These are phyloP conservation scores for Epizoanthus illoricatus DNA, from an alignment of 92 coral and sea anemone genomes.

Conservation along the genomic window DNA sequence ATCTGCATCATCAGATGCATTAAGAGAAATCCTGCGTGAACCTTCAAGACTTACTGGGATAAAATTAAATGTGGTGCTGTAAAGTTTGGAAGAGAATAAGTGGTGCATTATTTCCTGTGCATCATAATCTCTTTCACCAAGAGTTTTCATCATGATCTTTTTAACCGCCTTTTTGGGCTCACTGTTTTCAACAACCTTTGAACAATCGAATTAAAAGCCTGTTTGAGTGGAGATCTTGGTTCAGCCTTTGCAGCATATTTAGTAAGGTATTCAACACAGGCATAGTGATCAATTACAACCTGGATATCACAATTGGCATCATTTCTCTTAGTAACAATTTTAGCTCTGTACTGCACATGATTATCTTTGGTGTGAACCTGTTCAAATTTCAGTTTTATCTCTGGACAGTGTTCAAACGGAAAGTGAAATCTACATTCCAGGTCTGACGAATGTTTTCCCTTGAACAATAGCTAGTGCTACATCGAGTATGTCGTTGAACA, in stretches of 20 bases:
- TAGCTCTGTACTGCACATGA: conserved; percentile 43
- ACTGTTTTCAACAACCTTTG: conserved; percentile 14
- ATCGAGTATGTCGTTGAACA: conserved; percentile 36
- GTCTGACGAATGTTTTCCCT: neutral
- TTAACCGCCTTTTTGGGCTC: conserved; percentile 43
- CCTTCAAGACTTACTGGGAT: too few species aligned
- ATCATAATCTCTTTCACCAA: too few species aligned
- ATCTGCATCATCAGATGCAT: too few species aligned
- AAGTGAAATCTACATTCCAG: conserved; percentile 43
- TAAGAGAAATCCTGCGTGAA: too few species aligned
- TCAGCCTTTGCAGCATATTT: conserved; percentile 54
- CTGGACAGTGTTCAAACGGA: conserved; percentile 36
- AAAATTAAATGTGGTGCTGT: too few species aligned
- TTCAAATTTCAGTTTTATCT: conserved; percentile 35
- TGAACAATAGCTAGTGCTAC: conserved; percentile 10
- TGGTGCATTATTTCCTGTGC: too few species aligned
- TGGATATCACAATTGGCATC: conserved; percentile 30
- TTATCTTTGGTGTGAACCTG: conserved; percentile 38
- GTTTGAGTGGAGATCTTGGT: conserved; percentile 44
- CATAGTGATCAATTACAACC: conserved; percentile 34
- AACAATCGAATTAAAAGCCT: conserved; percentile 46
- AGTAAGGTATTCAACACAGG: conserved; percentile 50
- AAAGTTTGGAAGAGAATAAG: too few species aligned
- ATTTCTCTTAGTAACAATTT: too few species aligned
- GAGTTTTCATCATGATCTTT: neutral